phyloP scores from a whole-genome alignment of 2,113 vertebrate species.

The Lepisosteus osseus region DNA sequence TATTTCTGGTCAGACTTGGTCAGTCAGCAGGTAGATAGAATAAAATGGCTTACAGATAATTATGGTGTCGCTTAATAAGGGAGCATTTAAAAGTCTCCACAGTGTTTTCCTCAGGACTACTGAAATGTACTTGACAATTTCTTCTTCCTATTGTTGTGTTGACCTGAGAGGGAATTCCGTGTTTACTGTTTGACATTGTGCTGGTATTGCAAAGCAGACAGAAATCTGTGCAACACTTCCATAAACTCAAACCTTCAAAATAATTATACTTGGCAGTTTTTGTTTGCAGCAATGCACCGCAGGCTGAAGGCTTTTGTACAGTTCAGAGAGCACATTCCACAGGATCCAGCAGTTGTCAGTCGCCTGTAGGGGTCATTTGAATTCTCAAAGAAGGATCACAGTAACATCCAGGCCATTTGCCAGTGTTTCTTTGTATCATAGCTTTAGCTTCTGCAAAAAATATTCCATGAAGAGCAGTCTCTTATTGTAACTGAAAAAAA shows the following conservation, averaged over 20 bases:
- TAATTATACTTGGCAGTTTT: constrained; percentile 90
- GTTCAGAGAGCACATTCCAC: constrained; percentile 95
- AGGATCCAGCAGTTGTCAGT: constrained; percentile 77
- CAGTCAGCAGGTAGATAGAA: neutral
- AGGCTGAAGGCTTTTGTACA: constrained; percentile 84
- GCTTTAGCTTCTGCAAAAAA: constrained; percentile 41
- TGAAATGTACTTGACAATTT: neutral
- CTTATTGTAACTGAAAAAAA: constrained; percentile 24
- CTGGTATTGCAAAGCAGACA: constrained; percentile 25
- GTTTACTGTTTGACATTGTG: constrained; percentile 9
- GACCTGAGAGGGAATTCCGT: neutral
- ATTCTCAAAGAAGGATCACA: constrained; percentile 63
- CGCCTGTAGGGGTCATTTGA: constrained; percentile 89
- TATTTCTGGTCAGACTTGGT: neutral
- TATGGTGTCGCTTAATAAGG: neutral
- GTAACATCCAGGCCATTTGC: constrained; percentile 59
- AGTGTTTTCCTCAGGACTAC: too few relatives aligned
- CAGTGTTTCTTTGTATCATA: constrained; percentile 40
- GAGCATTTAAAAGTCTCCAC: too few relatives aligned
- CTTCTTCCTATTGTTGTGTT: too few relatives aligned
- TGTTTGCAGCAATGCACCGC: constrained; percentile 84
- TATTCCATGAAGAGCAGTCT: constrained; percentile 37
- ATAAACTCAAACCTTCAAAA: constrained; percentile 78
- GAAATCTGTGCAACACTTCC: constrained; percentile 67
- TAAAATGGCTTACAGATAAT: neutral